These are phyloP conservation scores for Cryptophagus acutangulus DNA, from an alignment of 2,888 invertebrate species.

Conservation along the genomic window DNA sequence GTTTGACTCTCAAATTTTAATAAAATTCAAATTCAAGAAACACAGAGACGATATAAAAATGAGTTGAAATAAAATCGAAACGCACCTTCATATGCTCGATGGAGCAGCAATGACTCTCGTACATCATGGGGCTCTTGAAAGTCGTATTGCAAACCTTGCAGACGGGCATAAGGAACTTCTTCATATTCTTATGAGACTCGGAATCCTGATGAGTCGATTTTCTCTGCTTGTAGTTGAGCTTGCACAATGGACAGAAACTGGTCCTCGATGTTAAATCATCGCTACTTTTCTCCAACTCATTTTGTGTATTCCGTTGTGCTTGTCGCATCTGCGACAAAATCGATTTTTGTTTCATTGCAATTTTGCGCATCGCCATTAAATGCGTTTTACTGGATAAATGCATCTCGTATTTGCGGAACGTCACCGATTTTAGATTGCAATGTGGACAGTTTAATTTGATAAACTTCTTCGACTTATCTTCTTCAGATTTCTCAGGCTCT, in stretches of 20 bases:
- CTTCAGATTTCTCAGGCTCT: slow-evolving; percentile 36
- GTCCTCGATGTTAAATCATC: slow-evolving; percentile 53
- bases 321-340: slow-evolving; percentile 73
- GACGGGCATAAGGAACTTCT: slow-evolving; percentile 77
- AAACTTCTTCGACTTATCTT: slow-evolving; percentile 45
- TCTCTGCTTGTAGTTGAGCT: slow-evolving; percentile 46
- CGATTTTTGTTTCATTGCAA: slow-evolving; percentile 61
- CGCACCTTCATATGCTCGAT: slow-evolving; percentile 74
- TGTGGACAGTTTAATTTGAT: slow-evolving; percentile 74
- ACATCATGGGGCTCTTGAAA: slow-evolving; percentile 80
- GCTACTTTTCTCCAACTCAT: slow-evolving; percentile 65
- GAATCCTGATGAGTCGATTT: slow-evolving; percentile 75
- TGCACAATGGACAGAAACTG: slow-evolving; percentile 47
- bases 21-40: slow-evolving; percentile 19
- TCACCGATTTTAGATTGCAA: slow-evolving; percentile 68
- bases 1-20: slow-evolving; percentile 9
- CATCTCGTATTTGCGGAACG: slow-evolving; percentile 69
- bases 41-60: slow-evolving; percentile 6
- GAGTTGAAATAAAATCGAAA: slow-evolving; percentile 7
- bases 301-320: slow-evolving; percentile 74
- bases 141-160: slow-evolving; percentile 72
- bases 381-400: slow-evolving; percentile 70
- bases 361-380: slow-evolving; percentile 66
- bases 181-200: slow-evolving; percentile 77
- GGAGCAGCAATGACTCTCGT: slow-evolving; percentile 77